Base-by-base conservation (phyloP, 2,113 vertebrate genomes). In the Myiozetetes cayanensis region DNA sequence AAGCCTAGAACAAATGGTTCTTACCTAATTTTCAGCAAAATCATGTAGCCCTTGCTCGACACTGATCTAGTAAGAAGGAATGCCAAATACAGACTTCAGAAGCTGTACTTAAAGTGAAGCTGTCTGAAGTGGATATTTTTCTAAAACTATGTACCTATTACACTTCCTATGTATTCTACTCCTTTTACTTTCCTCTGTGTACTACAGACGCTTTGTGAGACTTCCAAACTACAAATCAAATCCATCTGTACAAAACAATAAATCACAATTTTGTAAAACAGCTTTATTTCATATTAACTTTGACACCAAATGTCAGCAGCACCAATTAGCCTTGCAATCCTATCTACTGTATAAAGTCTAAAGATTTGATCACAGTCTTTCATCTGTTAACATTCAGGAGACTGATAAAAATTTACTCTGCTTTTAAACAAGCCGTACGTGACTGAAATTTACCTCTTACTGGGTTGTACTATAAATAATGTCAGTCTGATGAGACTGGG, bases 361-460 rank as follows among this genome's bases (percentile, higher is more conserved):
- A 94, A 97, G 91, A 97, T 96, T n/a, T 85, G 96, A 97, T 75
- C 93, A 88, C 44, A 78, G 68, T 83, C 94, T 97, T 97, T 98
- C 96, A 97, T 97, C 97, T 97, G 90, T 94, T 94, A 96, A 79
- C 76, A 80, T 98, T 97, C 96, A 96, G 94, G 91, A 97, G 96
- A 97, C 96, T 63, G 97, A 97, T 97, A 97, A 97, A 98, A 98
- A 96, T 96, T 97, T 93, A 90, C 87, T 96, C 93, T 94, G 97
- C 94, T 96, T 96, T 97, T 96, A 97, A 95, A 91, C 87, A 93
- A 93, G 97, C 94, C 94, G 95, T 98, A 96, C 85, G 86, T 96
- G 97, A 97, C 97, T 97, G 95, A 97, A 97, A 96, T 96, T 95
- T 96, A 92, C 97, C 95, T 97, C 97, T 95, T 96, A 96, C 95